Base-by-base conservation (phyloP, 1,140 invertebrate genomes). In the Drosophila malerkotliana region DNA sequence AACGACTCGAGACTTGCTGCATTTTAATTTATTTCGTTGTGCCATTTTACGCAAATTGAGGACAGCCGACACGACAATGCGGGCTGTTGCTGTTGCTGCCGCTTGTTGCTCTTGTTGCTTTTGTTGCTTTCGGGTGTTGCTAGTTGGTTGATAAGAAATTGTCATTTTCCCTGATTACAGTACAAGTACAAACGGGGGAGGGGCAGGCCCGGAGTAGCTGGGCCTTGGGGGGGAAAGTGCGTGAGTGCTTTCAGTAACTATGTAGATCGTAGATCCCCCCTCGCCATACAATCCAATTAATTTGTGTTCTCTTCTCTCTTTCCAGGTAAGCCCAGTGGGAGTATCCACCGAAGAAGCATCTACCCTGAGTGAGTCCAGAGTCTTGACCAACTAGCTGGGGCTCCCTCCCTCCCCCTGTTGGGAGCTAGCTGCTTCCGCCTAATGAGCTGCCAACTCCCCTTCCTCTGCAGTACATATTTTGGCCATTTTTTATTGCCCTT, bases 11-110 rank as follows among this genome's bases (percentile, higher is more conserved):
- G 57, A 69, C 77, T 76, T 59, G 59, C 66, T 85, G 81, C 81
- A 85, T 85, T 85, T 85, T 85, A 87, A 85, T 87, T 85, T 87
- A 87, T 87, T 87, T 85, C 74, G 82, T 74, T 85, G 81, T 85
- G 81, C 81, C 83, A 85, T 85, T 85, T 85, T 85, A 85, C 81
- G 82, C 81, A 78, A 85, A 85, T 85, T 85, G 81, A 85, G 81
- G 81, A 87, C 81, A 79, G 12, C 30, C 47, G 66, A n/a, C 61
- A 62, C 55, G 53, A 73, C 51, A 67, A 68, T 14, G 37, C 12
- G 14, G 14, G 14, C 12, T n/a, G 26, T 26, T 4, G 26, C 26
- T 4, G 26, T 18, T 18, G 18, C 18, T 18, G 18, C 3, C 37
- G 7, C 4, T 3, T n/a, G 14, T 14, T n/a, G 14, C 2, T n/a